phyloP scores from a whole-genome alignment of 2,888 invertebrate genomes.

The Diadegma fenestrale region DNA sequence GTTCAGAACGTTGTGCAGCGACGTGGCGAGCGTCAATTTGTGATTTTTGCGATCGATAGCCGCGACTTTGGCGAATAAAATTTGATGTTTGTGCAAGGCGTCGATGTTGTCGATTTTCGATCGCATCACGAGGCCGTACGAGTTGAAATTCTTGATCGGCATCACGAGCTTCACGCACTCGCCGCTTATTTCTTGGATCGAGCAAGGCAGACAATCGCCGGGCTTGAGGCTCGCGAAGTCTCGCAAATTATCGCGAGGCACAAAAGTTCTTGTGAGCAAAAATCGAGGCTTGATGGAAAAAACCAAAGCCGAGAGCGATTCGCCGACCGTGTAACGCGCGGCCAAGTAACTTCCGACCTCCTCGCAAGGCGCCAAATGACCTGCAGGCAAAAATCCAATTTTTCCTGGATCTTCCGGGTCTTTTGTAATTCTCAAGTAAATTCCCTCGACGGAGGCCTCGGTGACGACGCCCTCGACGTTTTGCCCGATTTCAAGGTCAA shows the following conservation, averaged over 20 bases:
- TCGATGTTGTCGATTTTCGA: constrained; percentile 70
- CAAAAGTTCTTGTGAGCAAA: constrained; percentile 77
- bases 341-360: constrained; percentile 77
- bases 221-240: constrained; percentile 73
- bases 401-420: constrained; percentile 46
- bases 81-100: constrained; percentile 73
- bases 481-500: constrained; percentile 75
- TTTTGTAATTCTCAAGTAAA: constrained; percentile 75
- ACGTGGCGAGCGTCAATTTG: constrained; percentile 74
- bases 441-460: constrained; percentile 77
- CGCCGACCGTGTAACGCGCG: constrained; percentile 75
- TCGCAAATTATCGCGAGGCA: constrained; percentile 69
- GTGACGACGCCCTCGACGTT: constrained; percentile 77
- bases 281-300: constrained; percentile 77
- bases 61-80: constrained; percentile 77
- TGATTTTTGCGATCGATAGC: constrained; percentile 71
- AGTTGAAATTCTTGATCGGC: constrained; percentile 74
- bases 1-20: constrained; percentile 74
- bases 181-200: constrained; percentile 73
- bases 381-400: constrained; percentile 79
- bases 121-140: constrained; percentile 72
- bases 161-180: constrained; percentile 75
- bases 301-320: constrained; percentile 76
- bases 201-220: constrained; percentile 77
- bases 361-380: constrained; percentile 79